Evolutionary conservation across 2,888 invertebrate species (phyloP), one percentile per base, ranked within the genome.

Genomic region (Anoplius nigerrimus): DNA sequence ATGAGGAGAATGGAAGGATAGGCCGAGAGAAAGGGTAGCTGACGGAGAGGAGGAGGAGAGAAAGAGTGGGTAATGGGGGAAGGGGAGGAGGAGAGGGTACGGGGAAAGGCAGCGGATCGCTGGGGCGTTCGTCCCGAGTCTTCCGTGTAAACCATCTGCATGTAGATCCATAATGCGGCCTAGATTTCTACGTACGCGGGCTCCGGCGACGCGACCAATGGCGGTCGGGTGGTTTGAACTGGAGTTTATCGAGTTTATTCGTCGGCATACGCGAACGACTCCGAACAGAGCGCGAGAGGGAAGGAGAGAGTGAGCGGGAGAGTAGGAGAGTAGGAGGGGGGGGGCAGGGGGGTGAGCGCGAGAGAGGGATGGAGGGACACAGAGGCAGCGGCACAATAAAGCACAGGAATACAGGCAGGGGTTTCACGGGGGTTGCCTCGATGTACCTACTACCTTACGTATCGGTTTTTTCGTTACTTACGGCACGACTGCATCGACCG

Each of bases 111-210:
- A 13, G 34, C 11, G 34, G 34, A 34, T 34, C 34, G 34, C 34
- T 34, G 34, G 34, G 34, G 34, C 34, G 34, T 34, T 34, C 34
- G 34, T 34, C 34, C 34, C 34, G 52, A 42, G 57, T 21, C 57
- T 16, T 52, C 48, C 63, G 21, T 53, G 45, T 58, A 72, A 78
- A 74, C 76, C 77, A 79, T 81, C 77, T 74, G 80, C 82, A 79
- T 76, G 79, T 80, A 76, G 80, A 83, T 82, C 82, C 79, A 83
- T 82, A 83, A 81, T 79, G 80, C 77, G 83, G 81, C 84, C 84
- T 80, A 82, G 79, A 84, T 83, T 81, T 78, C 76, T 69, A 68
- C 61, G 51, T 75, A 71, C 71, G 64, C 62, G 54, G n/a, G 60
- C 66, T 69, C 66, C 66, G 66, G n/a, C 57, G 34, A 58, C 68